Evolutionary conservation across 1,140 invertebrate genomes (phyloP).

Genomic region (Anoplophora glabripennis): DNA sequence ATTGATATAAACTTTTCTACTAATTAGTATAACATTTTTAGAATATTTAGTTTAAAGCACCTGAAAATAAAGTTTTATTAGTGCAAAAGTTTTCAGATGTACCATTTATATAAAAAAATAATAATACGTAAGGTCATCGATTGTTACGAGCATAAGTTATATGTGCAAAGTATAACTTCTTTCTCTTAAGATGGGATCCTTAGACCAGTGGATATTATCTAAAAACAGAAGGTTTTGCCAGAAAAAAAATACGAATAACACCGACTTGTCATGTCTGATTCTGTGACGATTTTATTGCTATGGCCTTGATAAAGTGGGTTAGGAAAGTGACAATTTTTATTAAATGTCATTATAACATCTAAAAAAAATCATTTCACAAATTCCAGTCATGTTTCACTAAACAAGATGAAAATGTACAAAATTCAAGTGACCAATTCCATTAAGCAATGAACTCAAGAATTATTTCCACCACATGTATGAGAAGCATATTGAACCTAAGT

Average conservation of each 20-base stretch:
- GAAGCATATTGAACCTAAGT: too few species aligned
- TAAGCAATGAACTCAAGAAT: conserved; percentile 1
- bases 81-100: too few species aligned
- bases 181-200: not conserved
- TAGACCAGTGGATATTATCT: not conserved
- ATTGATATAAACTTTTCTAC: too few species aligned
- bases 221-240: not conserved
- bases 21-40: too few species aligned
- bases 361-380: not conserved
- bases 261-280: not conserved
- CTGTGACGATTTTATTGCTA: too few species aligned
- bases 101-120: too few species aligned
- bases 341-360: not conserved
- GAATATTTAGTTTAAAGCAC: too few species aligned
- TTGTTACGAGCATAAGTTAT: too few species aligned
- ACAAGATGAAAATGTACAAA: not conserved
- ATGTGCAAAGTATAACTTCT: not conserved
- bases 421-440: conserved; percentile 8
- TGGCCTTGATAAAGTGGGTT: too few species aligned
- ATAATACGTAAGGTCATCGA: too few species aligned
- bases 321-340: too few species aligned
- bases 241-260: not conserved
- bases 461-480: not conserved
- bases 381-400: not conserved
- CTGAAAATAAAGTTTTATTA: too few species aligned